Conservation (phyloP, 1,140 invertebrate genomes). For the Steinernema khuongi region DNA sequence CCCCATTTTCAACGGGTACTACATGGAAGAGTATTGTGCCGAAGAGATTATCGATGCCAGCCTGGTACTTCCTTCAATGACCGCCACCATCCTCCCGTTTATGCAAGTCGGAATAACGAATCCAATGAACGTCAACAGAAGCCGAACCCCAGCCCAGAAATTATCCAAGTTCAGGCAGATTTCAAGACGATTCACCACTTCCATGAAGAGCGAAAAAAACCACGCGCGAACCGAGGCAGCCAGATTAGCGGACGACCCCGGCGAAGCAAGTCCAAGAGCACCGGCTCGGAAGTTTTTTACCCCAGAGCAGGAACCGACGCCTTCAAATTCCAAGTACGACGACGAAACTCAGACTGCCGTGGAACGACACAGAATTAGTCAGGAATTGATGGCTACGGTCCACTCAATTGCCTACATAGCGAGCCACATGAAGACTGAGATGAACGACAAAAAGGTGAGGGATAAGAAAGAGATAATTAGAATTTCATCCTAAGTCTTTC, state of each 20-base stretch:
- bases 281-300: neutral
- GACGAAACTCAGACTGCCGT: neutral
- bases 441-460: constrained; percentile 78
- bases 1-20: constrained; percentile 67
- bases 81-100: constrained; percentile 55
- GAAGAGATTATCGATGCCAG: constrained; percentile 55
- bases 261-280: neutral
- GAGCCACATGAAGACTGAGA: constrained; percentile 60
- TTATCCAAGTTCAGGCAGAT: neutral
- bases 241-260: constrained; percentile 66
- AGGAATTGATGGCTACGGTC: constrained; percentile 58
- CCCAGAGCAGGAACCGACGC: neutral
- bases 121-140: neutral
- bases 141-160: neutral
- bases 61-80: constrained; percentile 53
- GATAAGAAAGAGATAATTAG: neutral
- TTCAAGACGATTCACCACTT: constrained; percentile 60
- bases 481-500: constrained; percentile 42
- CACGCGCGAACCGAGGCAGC: constrained; percentile 87
- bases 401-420: constrained; percentile 63
- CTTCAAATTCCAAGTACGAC: neutral
- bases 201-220: constrained; percentile 64
- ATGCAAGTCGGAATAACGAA: constrained; percentile 25
- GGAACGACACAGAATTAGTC: constrained; percentile 21
- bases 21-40: constrained; percentile 56